A percentile compares a stretch with the other conserved stretches of the same genome.
Evolutionary conservation across 2,797 vertebrate genomes (phyloP).

Genomic region (Sebastes taczanowskii): DNA sequence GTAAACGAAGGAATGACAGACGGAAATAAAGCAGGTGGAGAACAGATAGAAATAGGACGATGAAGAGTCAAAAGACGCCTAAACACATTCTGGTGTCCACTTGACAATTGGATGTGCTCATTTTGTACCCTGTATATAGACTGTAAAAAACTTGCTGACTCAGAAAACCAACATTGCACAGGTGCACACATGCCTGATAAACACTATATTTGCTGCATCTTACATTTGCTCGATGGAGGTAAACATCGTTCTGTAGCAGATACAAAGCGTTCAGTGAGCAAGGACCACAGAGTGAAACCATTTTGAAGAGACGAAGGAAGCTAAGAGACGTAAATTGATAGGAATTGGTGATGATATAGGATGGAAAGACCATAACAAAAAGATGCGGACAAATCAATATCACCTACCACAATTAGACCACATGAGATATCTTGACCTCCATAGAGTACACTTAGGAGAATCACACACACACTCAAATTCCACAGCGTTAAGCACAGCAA

Average conservation of each 20-base stretch:
- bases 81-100: not conserved
- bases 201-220: slow-evolving; percentile 20
- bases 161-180: slow-evolving; percentile 5
- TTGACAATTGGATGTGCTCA: not conserved
- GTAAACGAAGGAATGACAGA: slow-evolving; percentile 9
- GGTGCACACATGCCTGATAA: slow-evolving; percentile 15
- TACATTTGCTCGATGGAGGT: not conserved
- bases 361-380: not conserved
- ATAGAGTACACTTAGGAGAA: not conserved
- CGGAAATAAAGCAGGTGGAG: not conserved
- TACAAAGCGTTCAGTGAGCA: not conserved
- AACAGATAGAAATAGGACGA: not conserved
- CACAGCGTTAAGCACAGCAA: not conserved
- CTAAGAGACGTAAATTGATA: slow-evolving; percentile 5
- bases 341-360: slow-evolving; percentile 5
- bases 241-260: not conserved
- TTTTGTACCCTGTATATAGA: not conserved
- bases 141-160: slow-evolving; percentile 17
- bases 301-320: not conserved
- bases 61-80: not conserved
- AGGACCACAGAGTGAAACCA: not conserved
- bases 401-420: slow-evolving; percentile 44
- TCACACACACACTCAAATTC: not conserved
- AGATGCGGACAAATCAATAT: slow-evolving; percentile 42
- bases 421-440: slow-evolving; percentile 21